Evolutionary conservation across 2,888 invertebrate genomes (phyloP), one percentile per base, ranked within the genome.

Genomic region (Melikaiella ostensackeni): DNA sequence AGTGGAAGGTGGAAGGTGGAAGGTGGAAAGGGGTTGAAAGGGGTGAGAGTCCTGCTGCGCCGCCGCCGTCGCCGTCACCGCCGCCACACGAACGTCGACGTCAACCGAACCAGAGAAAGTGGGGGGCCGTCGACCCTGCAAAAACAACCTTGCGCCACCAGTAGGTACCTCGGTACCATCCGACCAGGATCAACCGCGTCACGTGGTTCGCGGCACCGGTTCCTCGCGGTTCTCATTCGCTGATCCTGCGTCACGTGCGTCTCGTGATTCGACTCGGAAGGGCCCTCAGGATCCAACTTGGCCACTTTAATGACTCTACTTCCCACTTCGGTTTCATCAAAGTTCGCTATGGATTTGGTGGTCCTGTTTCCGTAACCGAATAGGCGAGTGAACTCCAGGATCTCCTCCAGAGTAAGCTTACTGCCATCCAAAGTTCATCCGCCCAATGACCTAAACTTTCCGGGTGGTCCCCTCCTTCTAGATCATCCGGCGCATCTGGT

Each of bases 391-490:
- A n/a, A 30, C 27, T 30, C n/a, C 19, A 70, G 50, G 50, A 50
- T 70, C 46, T 66, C 46, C 46, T 70, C 30, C 50, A 70, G 30
- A 70, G 50, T 33, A 70, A 50, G 50, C 50, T 50, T 30, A 70
- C 30, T 30, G 30, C 70, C 33, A 70, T 30, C 70, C 70, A 70
- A 70, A 70, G 70, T 50, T 70, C 70, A 70, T 70, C 70, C 70
- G 55, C 70, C 70, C n/a, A 70, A 27, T 70, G 70, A 70, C 70
- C 70, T 70, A 70, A 70, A 70, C 70, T 70, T 70, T 70, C 30
- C 19, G 30, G 70, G n/a, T 70, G 50, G n/a, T 33, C 27, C 21
- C 30, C 50, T n/a, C n/a, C 11, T 30, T 33, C 30, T 16, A 11
- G 50, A 70, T 70, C 33, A 50, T 27, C 70, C 50, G 50, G 50